Percentiles rank a stretch among this genome's conserved stretches.
Conservation (phyloP, 1,140 invertebrate genomes). For the Hylaeus anthracinus region DNA sequence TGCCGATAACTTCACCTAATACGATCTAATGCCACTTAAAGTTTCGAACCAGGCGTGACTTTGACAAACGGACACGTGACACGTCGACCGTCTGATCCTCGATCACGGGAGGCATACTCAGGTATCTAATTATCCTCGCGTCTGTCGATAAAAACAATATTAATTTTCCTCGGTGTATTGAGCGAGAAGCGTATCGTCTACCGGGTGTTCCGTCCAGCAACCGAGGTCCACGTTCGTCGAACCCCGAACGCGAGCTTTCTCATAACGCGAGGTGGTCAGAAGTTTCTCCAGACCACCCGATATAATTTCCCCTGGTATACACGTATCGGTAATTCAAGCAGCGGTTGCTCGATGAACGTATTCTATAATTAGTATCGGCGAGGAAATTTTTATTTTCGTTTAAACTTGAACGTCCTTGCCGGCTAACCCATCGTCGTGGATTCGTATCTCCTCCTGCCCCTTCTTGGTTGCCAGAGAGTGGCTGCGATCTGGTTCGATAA, state of each 20-base stretch:
- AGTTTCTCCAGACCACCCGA: slow-evolving; percentile 16
- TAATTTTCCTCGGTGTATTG: slow-evolving; percentile 56
- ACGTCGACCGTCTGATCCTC: slow-evolving; percentile 22
- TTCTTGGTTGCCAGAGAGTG: background rate
- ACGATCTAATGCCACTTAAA: too few species aligned
- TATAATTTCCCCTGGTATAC: slow-evolving; percentile 27
- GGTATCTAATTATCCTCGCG: slow-evolving; percentile 58
- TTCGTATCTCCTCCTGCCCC: slow-evolving; percentile 23
- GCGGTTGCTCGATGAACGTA: slow-evolving; percentile 65
- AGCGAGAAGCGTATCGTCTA: slow-evolving; percentile 6
- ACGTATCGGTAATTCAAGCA: slow-evolving; percentile 69
- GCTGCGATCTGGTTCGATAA: slow-evolving; percentile 53
- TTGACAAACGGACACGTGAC: slow-evolving; percentile 1
- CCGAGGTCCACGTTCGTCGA: slow-evolving; percentile 8
- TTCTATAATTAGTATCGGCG: slow-evolving; percentile 79
- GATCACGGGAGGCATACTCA: slow-evolving; percentile 29
- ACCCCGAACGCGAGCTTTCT: background rate
- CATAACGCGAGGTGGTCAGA: background rate
- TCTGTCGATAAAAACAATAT: slow-evolving; percentile 60
- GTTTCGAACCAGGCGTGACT: too few species aligned
- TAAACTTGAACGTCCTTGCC: slow-evolving; percentile 80
- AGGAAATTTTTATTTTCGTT: slow-evolving; percentile 79
- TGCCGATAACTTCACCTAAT: too few species aligned
- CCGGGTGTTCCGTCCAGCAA: background rate
- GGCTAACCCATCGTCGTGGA: slow-evolving; percentile 38